These are phyloP conservation scores for Timema cristinae DNA, from an alignment of 2,888 invertebrate genomes.

Conservation along the genomic window DNA sequence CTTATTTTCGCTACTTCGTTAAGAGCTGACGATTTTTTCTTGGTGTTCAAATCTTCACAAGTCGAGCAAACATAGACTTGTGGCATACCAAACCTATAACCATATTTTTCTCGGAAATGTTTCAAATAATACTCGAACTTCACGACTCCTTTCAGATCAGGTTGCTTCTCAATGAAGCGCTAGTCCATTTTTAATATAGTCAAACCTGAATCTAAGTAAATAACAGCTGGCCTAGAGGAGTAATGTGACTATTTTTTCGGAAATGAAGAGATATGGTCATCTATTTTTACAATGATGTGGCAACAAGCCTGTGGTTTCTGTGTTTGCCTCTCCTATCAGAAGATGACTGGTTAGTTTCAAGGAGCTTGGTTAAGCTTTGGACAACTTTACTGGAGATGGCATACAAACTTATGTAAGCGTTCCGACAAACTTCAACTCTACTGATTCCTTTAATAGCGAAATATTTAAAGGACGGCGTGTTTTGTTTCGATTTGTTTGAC, in stretches of 20 bases:
- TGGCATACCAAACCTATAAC: slow-evolving; percentile 2
- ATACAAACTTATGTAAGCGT: slow-evolving; percentile 18
- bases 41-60: too few species aligned
- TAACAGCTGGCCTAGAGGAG: neutral
- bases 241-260: slow-evolving; percentile 5
- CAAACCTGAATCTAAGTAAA: neutral
- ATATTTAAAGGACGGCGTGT: neutral
- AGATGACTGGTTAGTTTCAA: neutral
- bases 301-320: too few species aligned
- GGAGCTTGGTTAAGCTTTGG: slow-evolving; percentile 17
- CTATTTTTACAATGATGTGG: neutral
- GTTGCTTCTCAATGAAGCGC: neutral
- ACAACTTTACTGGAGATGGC: slow-evolving; percentile 7
- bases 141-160: neutral
- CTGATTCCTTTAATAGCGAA: neutral
- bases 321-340: neutral
- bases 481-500: neutral
- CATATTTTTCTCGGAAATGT: slow-evolving; percentile 6
- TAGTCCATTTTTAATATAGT: neutral
- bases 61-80: neutral
- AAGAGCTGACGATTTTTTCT: too few species aligned
- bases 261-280: slow-evolving; percentile 3
- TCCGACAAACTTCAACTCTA: slow-evolving; percentile 15
- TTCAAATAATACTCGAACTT: slow-evolving; percentile 7
- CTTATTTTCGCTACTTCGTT: too few species aligned